Evolutionary conservation across 2,113 vertebrate species (phyloP), one percentile per base, ranked within the genome.

Genomic region (Ctenomys sociabilis): DNA sequence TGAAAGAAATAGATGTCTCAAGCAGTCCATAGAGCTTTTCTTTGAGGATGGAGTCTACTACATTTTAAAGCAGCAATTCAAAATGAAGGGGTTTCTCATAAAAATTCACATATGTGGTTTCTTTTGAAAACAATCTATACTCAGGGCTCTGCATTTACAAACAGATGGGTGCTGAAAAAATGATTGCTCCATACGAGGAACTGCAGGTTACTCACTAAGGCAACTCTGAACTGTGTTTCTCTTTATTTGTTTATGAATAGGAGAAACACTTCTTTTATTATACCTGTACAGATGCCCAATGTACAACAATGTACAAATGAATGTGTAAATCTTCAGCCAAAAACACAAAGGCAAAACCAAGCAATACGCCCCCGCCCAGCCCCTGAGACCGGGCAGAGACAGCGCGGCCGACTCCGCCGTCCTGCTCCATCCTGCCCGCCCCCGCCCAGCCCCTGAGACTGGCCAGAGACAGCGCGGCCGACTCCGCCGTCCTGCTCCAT

Each of bases 31-130:
- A 57, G 32, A 75, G 17, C 5, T 43, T 16, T 26, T 52, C 7
- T 49, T 26, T 52, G 45, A 32, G 77, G 14, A 28, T 80, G 30
- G 14, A 28, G 17, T 80, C 28, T 87, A n/a, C 17, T 66, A 35
- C 45, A 66, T 84, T 80, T 84, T 57, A 68, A 85, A 94, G 75
- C 1, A 49, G 72, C 16, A 85, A 43, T 64, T 91, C n/a, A 83
- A 78, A 81, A 82, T 85, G 49, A 88, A 80, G 54, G 88, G 43
- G 35, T 72, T 75, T 80, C 14, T 75, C 63, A 57, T 82, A 88
- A 92, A 93, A 77, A 73, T 63, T 80, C 40, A 19, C 54, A 61
- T 84, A 83, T 92, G 32, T 91, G 72, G 45, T 77, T 88, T 87
- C 19, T 80, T 40, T 52, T 73, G 59, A 59, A 70, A 82, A 43